Percentiles rank a stretch among this genome's conserved stretches.
phyloP scores from a whole-genome alignment of 2,113 vertebrate genomes.

The Chaenogobius annularis region DNA sequence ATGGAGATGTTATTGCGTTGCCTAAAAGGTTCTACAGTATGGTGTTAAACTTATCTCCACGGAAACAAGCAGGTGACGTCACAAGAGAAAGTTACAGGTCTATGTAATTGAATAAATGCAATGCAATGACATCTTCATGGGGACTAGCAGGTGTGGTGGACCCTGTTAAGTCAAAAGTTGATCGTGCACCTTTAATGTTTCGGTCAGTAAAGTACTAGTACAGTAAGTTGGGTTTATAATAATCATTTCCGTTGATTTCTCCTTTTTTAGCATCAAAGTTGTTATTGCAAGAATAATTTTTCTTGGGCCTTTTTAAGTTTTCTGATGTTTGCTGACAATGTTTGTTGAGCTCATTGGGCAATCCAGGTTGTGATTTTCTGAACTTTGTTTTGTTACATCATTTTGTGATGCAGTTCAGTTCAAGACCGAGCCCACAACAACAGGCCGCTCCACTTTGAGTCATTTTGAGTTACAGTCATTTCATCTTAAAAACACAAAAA shows the following conservation, averaged over 20 bases:
- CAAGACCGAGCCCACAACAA: conserved; percentile 27
- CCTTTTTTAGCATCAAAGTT: neutral
- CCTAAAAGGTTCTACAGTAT: neutral
- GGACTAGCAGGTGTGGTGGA: neutral
- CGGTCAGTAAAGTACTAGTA: neutral
- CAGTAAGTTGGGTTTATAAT: neutral
- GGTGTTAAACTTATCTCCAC: neutral
- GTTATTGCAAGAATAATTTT: neutral
- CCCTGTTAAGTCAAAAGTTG: neutral
- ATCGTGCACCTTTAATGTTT: neutral
- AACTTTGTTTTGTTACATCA: conserved; percentile 42
- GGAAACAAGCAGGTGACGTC: neutral
- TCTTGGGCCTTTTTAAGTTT: too few relatives aligned
- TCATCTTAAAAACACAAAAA: conserved; percentile 23
- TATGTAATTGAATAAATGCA: too few relatives aligned
- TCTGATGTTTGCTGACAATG: too few relatives aligned
- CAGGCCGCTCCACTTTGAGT: conserved; percentile 49
- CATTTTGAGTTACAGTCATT: conserved; percentile 26
- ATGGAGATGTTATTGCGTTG: neutral
- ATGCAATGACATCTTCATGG: too few relatives aligned
- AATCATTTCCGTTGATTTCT: neutral
- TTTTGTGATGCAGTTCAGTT: conserved; percentile 35
- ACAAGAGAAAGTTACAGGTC: too few relatives aligned
- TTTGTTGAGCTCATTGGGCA: neutral
- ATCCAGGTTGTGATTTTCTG: conserved; percentile 19